These are phyloP conservation scores for Cranoglanis bouderius DNA, from an alignment of 2,113 vertebrate species.

Conservation along the genomic window DNA sequence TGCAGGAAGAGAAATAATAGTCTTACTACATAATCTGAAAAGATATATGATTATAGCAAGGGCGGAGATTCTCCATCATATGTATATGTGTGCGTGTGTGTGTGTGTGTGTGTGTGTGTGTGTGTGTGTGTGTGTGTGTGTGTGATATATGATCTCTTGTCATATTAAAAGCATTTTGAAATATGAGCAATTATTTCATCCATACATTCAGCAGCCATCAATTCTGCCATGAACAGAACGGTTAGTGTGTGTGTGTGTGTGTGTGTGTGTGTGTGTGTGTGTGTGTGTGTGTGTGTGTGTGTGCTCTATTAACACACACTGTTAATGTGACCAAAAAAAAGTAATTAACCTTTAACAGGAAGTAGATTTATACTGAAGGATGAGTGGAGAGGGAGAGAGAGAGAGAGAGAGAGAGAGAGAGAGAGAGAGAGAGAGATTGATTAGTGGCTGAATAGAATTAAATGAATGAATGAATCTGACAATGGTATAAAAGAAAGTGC, in stretches of 20 bases:
- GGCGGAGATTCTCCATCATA: background rate
- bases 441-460: background rate
- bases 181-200: conserved; percentile 17
- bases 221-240: background rate
- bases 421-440: background rate
- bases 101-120: too few species aligned
- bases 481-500: background rate
- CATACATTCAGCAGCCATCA: background rate
- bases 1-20: background rate
- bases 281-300: background rate
- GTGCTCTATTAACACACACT: background rate
- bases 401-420: background rate
- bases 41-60: background rate
- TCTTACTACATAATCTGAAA: background rate
- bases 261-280: background rate
- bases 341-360: background rate
- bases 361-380: background rate
- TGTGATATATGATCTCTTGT: background rate
- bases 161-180: conserved; percentile 34
- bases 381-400: background rate
- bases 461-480: background rate
- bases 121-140: background rate
- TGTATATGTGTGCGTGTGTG: too few species aligned
- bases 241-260: background rate
- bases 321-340: background rate